A percentile compares a stretch with the other conserved stretches of the same genome.
phyloP scores from a whole-genome alignment of 2,797 vertebrate genomes.

The Halcyon leucocephala region DNA sequence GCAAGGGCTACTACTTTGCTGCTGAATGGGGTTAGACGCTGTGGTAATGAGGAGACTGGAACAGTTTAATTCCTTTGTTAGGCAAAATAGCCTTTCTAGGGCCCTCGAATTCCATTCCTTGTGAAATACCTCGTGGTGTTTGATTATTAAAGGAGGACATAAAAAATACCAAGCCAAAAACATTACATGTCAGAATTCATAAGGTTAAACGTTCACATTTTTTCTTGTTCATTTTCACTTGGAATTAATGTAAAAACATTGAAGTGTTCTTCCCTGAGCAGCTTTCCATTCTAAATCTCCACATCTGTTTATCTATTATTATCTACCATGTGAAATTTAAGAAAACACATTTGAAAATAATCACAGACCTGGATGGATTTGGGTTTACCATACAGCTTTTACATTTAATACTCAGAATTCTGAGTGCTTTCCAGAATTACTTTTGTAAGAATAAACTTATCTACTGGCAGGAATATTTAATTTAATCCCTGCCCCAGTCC shows the following conservation, averaged over 20 bases:
- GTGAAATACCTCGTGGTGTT: neutral
- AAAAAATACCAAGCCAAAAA: no score
- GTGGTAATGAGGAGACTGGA: neutral
- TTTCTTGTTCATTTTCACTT: neutral
- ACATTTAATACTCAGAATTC: neutral
- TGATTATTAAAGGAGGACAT: neutral
- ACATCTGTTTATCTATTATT: neutral
- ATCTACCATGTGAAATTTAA: neutral
- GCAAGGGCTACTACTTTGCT: neutral
- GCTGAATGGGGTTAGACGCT: neutral
- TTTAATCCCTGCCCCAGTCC: neutral
- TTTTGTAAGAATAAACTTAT: neutral
- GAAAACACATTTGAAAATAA: neutral
- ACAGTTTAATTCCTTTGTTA: neutral
- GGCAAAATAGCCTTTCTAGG: neutral
- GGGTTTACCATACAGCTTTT: neutral
- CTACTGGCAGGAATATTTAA: neutral
- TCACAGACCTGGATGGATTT: neutral
- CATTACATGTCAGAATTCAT: neutral
- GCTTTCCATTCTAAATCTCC: neutral
- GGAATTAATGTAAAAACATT: neutral
- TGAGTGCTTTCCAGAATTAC: neutral
- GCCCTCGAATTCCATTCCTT: neutral
- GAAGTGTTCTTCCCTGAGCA: neutral
- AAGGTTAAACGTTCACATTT: neutral